Conservation (phyloP, 2,113 vertebrate species). For the Urocynchramus pylzowi region DNA sequence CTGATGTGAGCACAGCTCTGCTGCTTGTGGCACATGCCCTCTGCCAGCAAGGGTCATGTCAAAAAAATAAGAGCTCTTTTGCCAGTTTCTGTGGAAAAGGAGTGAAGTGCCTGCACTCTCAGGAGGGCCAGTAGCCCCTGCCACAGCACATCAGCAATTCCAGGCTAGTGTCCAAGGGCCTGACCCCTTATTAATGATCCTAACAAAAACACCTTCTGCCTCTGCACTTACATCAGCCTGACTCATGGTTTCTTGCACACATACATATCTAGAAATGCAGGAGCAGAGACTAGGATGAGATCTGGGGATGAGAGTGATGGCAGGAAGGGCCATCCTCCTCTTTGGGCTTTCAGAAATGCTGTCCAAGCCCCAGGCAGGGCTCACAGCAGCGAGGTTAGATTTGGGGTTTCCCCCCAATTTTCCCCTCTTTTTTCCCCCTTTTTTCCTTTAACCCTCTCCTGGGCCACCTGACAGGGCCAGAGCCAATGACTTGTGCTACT, state of each 20-base stretch:
- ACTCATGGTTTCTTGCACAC: not conserved
- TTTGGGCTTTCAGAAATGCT: not conserved
- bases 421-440: fast-evolving
- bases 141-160: not conserved
- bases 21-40: fast-evolving
- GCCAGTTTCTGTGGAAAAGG: not conserved
- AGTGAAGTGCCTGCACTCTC: not conserved
- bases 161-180: not conserved
- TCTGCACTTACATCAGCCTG: fast-evolving
- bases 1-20: not conserved
- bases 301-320: not conserved
- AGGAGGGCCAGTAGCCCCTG: not conserved
- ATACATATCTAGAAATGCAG: not conserved
- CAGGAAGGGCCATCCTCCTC: not conserved
- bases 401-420: fast-evolving
- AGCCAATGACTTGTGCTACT: not conserved
- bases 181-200: not conserved
- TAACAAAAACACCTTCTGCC: not conserved
- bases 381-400: fast-evolving
- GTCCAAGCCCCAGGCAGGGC: not conserved
- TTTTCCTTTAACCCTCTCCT: not conserved
- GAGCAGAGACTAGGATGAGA: not conserved
- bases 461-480: not conserved
- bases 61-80: not conserved
- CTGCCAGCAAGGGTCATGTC: not conserved